Conservation (phyloP, 2,113 vertebrate species). For the Phoenicopterus ruber region DNA sequence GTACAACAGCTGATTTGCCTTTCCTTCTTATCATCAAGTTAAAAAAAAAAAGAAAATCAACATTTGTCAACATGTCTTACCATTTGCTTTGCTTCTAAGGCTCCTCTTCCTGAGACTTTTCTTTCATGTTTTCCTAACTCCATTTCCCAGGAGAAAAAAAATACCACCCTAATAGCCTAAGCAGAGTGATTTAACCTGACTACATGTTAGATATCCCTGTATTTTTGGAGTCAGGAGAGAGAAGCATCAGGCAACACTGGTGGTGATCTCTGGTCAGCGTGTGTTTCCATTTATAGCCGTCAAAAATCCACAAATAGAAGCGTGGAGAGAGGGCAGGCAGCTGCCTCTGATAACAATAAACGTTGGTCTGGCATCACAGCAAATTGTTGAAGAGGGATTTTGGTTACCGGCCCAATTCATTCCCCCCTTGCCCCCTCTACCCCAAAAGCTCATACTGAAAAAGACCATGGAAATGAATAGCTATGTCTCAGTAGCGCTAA, state of each 20-base stretch:
- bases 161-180: neutral
- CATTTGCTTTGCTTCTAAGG: slow-evolving; percentile 61
- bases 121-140: slow-evolving; percentile 69
- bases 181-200: slow-evolving; percentile 58
- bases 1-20: neutral
- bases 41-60: neutral
- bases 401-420: neutral
- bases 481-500: neutral
- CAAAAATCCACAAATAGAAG: slow-evolving; percentile 88
- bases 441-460: neutral
- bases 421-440: neutral
- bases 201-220: slow-evolving; percentile 67
- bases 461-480: neutral
- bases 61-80: slow-evolving; percentile 68
- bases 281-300: slow-evolving; percentile 93
- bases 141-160: slow-evolving; percentile 59
- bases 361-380: slow-evolving; percentile 48
- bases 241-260: slow-evolving; percentile 70
- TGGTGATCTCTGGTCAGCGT: slow-evolving; percentile 76
- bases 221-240: slow-evolving; percentile 65
- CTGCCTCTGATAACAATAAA: slow-evolving; percentile 81
- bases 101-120: slow-evolving; percentile 41
- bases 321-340: slow-evolving; percentile 75
- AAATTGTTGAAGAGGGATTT: slow-evolving; percentile 28
- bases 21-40: neutral